A percentile compares a stretch with the other conserved stretches of the same genome.
phyloP scores from a whole-genome alignment of 2,113 vertebrate species.

The Trogon melanurus region DNA sequence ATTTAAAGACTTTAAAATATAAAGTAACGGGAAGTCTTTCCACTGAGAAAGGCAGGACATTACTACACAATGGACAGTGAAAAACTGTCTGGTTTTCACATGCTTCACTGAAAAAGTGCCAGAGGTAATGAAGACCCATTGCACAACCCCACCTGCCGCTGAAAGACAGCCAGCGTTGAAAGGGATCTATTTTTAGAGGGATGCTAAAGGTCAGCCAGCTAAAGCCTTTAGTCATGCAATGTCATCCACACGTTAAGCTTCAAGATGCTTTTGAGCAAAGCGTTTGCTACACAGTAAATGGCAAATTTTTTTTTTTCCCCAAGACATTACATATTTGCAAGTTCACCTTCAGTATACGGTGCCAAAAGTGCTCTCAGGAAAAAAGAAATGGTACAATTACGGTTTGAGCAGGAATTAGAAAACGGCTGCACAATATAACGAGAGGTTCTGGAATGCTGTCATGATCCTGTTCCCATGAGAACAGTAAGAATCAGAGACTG shows the following conservation, averaged over 20 bases:
- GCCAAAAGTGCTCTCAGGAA: constrained; percentile 23
- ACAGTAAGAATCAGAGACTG: background rate
- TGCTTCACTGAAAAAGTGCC: constrained; percentile 4
- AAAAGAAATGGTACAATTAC: background rate
- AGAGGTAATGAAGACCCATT: constrained; percentile 31
- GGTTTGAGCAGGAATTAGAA: background rate
- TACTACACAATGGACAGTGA: background rate
- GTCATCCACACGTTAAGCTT: background rate
- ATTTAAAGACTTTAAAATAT: background rate
- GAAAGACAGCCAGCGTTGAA: background rate
- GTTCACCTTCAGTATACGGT: constrained; percentile 33
- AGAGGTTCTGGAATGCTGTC: background rate
- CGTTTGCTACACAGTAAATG: background rate
- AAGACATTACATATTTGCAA: background rate
- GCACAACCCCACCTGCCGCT: constrained; percentile 32
- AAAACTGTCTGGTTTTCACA: background rate
- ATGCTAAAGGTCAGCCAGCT: constrained; percentile 53
- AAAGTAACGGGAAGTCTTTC: background rate
- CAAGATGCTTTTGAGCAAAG: background rate
- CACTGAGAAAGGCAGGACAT: background rate
- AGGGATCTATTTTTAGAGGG: constrained; percentile 63
- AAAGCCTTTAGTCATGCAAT: background rate
- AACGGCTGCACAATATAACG: background rate
- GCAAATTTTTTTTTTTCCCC: background rate
- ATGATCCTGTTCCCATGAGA: background rate